Conservation (phyloP, 2,113 vertebrate genomes). For the Grallaria varia region DNA sequence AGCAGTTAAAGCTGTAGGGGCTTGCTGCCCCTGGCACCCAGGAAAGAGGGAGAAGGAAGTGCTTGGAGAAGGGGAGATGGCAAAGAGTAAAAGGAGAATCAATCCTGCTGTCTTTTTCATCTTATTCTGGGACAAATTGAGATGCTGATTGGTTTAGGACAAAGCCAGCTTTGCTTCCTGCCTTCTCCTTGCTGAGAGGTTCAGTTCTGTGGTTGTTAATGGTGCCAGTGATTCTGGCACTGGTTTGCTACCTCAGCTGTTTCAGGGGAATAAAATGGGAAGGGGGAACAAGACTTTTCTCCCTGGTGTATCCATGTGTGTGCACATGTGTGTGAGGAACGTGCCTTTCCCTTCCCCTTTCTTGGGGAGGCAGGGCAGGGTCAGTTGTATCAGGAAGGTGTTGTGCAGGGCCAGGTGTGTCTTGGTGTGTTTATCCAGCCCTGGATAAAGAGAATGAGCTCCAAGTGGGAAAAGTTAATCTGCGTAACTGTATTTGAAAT, state of each 20-base stretch:
- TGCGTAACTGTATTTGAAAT: not conserved
- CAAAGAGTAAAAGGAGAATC: not conserved
- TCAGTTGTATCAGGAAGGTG: not conserved
- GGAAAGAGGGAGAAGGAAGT: not conserved
- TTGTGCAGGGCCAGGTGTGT: not conserved
- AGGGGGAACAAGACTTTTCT: not conserved
- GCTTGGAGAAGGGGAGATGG: not conserved
- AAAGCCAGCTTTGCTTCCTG: not conserved
- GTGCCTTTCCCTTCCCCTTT: not conserved
- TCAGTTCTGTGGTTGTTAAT: not conserved
- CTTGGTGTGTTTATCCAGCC: conserved; percentile 10
- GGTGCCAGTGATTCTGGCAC: not conserved
- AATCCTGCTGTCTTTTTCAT: not conserved
- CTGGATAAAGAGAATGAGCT: not conserved
- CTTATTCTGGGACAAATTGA: not conserved
- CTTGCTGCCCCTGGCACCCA: not conserved
- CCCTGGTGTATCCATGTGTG: not conserved
- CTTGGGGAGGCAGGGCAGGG: not conserved
- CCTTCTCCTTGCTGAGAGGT: not conserved
- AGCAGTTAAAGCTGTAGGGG: not conserved
- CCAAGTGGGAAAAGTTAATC: not conserved
- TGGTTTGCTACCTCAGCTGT: not conserved
- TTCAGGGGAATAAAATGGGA: not conserved
- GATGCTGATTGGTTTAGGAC: not conserved
- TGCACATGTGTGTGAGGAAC: not conserved